These are phyloP conservation scores for Clarias gariepinus DNA, from an alignment of 2,113 vertebrate genomes.

Conservation along the genomic window DNA sequence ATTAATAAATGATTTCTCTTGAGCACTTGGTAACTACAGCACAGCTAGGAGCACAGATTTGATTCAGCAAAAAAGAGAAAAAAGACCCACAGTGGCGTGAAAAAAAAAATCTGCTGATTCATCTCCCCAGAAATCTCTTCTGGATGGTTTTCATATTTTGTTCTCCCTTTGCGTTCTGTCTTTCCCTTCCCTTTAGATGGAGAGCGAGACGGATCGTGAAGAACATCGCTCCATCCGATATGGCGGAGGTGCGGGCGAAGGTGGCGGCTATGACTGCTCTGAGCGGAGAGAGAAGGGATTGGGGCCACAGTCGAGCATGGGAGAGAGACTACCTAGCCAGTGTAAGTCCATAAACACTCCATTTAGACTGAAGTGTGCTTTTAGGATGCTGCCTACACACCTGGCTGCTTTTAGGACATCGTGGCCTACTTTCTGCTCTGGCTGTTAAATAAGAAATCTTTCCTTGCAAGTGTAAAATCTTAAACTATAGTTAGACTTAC, in stretches of 20 bases:
- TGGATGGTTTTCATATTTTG: background rate
- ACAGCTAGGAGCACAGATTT: background rate
- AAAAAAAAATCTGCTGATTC: background rate
- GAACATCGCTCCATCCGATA: conserved; percentile 90
- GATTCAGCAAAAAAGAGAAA: background rate
- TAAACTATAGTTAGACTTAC: background rate
- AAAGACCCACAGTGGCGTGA: background rate
- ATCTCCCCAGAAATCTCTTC: background rate
- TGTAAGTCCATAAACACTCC: conserved; percentile 69
- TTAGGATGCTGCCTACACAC: background rate
- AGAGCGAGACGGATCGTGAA: conserved; percentile 86
- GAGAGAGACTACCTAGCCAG: conserved; percentile 82
- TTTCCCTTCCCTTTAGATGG: conserved; percentile 77
- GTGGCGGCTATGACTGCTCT: conserved; percentile 80
- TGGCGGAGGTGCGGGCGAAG: conserved; percentile 86
- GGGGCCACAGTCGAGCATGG: conserved; percentile 82
- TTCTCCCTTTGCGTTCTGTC: background rate
- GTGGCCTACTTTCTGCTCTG: conserved; percentile 17
- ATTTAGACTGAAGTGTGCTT: background rate
- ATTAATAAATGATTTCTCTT: conserved; percentile 14
- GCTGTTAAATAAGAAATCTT: background rate
- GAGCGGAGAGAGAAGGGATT: conserved; percentile 76
- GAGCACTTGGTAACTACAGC: background rate
- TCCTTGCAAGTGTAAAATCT: background rate
- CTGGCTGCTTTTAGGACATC: conserved; percentile 9